phyloP scores from a whole-genome alignment of 2,797 vertebrate species.

The Gastrophryne carolinensis region DNA sequence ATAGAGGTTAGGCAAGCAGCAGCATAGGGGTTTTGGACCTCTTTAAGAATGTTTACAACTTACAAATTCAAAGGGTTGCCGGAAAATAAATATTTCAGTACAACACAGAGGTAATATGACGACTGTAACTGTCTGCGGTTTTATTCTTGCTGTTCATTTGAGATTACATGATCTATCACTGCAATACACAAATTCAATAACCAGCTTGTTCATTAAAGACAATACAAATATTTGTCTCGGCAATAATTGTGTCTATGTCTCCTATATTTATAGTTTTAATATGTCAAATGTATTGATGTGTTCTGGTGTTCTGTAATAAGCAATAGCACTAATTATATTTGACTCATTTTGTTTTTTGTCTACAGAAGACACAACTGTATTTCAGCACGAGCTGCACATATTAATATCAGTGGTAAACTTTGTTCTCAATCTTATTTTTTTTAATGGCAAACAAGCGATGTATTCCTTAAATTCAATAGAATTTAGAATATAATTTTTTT shows the following conservation, averaged over 20 bases:
- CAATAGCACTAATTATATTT: too few relatives aligned
- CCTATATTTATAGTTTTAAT: constrained; percentile 31
- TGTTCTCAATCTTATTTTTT: too few relatives aligned
- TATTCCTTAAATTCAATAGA: too few relatives aligned
- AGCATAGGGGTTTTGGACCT: too few relatives aligned
- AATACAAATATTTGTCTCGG: constrained; percentile 1
- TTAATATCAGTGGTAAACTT: too few relatives aligned
- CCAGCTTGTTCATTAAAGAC: constrained; percentile 19
- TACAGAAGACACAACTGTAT: too few relatives aligned
- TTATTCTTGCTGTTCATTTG: constrained; percentile 3
- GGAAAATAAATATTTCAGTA: constrained; percentile 8
- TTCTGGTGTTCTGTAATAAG: constrained; percentile 4
- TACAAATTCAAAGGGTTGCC: background rate
- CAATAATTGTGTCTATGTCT: constrained; percentile 9
- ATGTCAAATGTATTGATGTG: background rate
- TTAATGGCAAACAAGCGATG: too few relatives aligned
- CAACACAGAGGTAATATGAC: constrained; percentile 21
- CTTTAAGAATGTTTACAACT: constrained; percentile 2
- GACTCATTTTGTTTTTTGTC: too few relatives aligned
- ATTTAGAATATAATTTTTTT: too few relatives aligned
- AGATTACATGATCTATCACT: constrained; percentile 25
- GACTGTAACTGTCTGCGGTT: constrained; percentile 3
- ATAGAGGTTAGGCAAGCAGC: too few relatives aligned
- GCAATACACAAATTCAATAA: constrained; percentile 30
- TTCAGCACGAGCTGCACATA: too few relatives aligned